Conservation (phyloP, 2,888 invertebrate species). For the Lysandra coridon region DNA sequence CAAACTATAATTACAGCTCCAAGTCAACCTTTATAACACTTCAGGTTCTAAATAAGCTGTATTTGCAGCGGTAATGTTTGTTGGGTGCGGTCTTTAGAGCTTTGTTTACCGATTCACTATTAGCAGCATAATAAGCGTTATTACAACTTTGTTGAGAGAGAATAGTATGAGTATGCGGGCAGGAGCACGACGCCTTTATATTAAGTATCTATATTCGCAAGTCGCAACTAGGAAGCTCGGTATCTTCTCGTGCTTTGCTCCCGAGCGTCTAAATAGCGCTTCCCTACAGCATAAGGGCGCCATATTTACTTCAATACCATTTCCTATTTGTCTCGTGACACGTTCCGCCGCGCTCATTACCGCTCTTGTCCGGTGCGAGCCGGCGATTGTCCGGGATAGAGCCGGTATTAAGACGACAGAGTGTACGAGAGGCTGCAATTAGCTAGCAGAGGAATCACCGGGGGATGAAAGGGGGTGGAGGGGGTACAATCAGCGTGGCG, state of each 20-base stretch:
- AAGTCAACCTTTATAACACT: no score
- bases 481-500: not conserved
- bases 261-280: no score
- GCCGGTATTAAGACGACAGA: not conserved
- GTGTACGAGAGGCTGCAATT: conserved; percentile 2
- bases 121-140: not conserved
- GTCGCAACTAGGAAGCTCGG: no score
- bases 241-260: no score
- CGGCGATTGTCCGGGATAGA: not conserved
- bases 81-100: not conserved
- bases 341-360: not conserved
- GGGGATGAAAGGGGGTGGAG: not conserved
- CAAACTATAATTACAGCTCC: no score
- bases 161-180: no score
- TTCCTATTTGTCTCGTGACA: not conserved
- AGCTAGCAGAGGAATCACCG: not conserved
- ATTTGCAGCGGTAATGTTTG: no score
- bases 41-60: no score
- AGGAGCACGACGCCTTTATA: no score
- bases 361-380: not conserved
- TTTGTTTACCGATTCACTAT: not conserved
- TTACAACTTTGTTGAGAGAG: no score
- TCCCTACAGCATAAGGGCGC: no score
- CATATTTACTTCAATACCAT: not conserved
- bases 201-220: no score